Evolutionary conservation across 2,113 vertebrate species (phyloP).

Genomic region (Ailurus styani): DNA sequence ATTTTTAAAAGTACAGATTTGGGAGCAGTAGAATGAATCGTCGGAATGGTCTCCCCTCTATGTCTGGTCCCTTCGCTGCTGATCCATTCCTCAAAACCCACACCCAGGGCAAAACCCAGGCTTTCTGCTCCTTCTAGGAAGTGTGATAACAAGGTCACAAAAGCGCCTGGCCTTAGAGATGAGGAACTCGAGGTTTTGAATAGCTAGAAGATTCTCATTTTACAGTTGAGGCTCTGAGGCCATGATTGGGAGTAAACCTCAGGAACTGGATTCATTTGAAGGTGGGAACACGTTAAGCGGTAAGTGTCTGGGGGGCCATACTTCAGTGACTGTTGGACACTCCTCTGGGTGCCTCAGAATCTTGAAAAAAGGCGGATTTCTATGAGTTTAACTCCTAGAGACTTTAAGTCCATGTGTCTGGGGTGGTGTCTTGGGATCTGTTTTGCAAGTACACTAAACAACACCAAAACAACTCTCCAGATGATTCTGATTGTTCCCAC

Average conservation of each 20-base stretch:
- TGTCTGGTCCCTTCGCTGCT: too few species aligned
- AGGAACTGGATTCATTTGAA: background rate
- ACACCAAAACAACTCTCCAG: background rate
- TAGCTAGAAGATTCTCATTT: background rate
- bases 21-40: background rate
- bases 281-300: background rate
- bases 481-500: background rate
- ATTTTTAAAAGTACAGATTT: background rate
- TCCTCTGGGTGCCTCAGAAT: background rate
- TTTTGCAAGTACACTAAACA: constrained; percentile 9
- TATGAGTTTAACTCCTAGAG: background rate
- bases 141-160: background rate
- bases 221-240: background rate
- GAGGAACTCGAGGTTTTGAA: background rate
- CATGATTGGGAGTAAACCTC: background rate
- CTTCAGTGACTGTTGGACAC: background rate
- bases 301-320: background rate
- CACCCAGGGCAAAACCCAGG: background rate
- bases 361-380: background rate
- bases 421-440: background rate
- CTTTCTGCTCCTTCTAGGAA: background rate
- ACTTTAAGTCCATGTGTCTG: background rate
- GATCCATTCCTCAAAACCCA: background rate
- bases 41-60: background rate
- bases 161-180: background rate